These are phyloP conservation scores for Tenthredo scrophulariae DNA, from an alignment of 2,888 invertebrate species.

Conservation along the genomic window DNA sequence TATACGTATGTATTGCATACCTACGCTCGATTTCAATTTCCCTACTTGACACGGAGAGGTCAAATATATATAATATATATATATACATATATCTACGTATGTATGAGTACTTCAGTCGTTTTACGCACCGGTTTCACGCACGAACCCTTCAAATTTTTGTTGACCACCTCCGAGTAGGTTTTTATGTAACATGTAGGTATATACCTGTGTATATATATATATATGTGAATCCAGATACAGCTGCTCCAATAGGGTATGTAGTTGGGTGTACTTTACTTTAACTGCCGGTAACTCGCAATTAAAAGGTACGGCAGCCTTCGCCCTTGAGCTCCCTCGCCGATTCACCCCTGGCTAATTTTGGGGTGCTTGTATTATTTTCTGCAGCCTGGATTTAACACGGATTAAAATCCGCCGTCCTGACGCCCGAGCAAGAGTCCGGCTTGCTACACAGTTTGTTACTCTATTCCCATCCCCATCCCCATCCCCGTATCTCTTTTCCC, in stretches of 20 bases:
- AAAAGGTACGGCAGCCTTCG: conserved; percentile 37
- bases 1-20: not conserved
- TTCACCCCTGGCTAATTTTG: conserved; percentile 44
- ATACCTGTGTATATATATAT: not conserved
- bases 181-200: not conserved
- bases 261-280: conserved; percentile 19
- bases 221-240: not conserved
- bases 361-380: conserved; percentile 42
- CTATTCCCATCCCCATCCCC: not conserved
- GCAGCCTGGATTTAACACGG: conserved; percentile 37
- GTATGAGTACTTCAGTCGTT: conserved; percentile 15
- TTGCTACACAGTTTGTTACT: conserved; percentile 18
- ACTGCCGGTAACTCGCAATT: conserved; percentile 41
- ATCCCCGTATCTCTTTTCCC: not conserved
- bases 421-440: conserved; percentile 15
- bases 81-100: not conserved
- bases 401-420: conserved; percentile 24
- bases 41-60: conserved; percentile 8
- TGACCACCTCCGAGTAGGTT: not conserved
- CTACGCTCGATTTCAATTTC: not conserved
- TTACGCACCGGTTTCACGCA: conserved; percentile 30
- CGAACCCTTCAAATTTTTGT: conserved; percentile 38
- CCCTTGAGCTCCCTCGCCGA: conserved; percentile 39
- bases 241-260: conserved; percentile 5
- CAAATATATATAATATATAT: not conserved